These are phyloP conservation scores for Channa maculata DNA, from an alignment of 2,113 vertebrate species.

Conservation along the genomic window DNA sequence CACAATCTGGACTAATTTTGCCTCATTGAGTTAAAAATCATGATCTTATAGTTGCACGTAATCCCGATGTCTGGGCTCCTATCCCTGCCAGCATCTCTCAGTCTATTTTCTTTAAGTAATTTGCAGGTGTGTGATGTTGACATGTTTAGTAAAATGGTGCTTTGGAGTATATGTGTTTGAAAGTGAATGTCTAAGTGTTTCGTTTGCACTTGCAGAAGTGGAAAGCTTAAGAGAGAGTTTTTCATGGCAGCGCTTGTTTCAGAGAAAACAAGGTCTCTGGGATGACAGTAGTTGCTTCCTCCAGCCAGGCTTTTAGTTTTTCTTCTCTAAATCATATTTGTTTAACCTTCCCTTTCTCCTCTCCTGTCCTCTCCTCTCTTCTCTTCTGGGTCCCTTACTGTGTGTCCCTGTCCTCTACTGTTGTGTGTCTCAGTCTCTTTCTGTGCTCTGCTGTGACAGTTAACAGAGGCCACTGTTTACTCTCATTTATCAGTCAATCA, in stretches of 20 bases:
- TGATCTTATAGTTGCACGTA: conserved; percentile 25
- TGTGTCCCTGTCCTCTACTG: conserved; percentile 56
- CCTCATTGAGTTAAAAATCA: conserved; percentile 7
- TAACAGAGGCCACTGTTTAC: conserved; percentile 84
- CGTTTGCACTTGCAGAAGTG: conserved; percentile 33
- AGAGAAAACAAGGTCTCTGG: conserved; percentile 37
- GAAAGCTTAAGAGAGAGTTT: conserved; percentile 33
- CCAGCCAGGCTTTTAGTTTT: conserved; percentile 42
- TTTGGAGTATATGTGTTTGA: conserved; percentile 16
- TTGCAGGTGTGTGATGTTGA: conserved; percentile 35
- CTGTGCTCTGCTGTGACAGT: conserved; percentile 78
- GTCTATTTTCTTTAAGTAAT: conserved; percentile 29
- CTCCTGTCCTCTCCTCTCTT: conserved; percentile 4
- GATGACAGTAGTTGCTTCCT: conserved; percentile 46
- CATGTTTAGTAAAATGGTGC: conserved; percentile 3
- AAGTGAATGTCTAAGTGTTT: conserved; percentile 23
- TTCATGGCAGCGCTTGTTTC: conserved; percentile 40
- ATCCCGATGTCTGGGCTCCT: conserved; percentile 15
- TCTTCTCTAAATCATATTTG: conserved; percentile 27
- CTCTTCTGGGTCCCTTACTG: conserved; percentile 27
- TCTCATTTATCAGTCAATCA: conserved; percentile 83
- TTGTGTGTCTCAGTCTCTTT: conserved; percentile 52
- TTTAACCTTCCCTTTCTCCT: conserved; percentile 17
- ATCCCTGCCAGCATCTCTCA: conserved; percentile 23
- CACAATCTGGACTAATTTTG: conserved; percentile 11